These are phyloP conservation scores for Lagenorhynchus albirostris DNA, from an alignment of 2,113 vertebrate species.

Conservation along the genomic window DNA sequence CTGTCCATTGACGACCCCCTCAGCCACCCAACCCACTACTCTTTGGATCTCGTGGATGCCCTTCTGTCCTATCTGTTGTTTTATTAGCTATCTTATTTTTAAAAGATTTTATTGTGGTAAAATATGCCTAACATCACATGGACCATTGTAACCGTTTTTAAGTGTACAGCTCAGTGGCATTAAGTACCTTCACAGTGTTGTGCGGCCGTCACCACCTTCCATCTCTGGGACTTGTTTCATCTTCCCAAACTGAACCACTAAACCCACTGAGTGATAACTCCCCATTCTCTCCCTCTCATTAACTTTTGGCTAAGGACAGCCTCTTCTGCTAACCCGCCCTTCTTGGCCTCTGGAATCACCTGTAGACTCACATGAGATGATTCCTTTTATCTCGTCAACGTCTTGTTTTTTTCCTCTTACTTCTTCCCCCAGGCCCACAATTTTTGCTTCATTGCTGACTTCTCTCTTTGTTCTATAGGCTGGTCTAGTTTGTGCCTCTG, in stretches of 20 bases:
- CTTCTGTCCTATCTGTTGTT: neutral
- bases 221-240: neutral
- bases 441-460: neutral
- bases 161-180: neutral
- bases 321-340: neutral
- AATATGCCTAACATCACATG: neutral
- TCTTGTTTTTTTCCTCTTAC: neutral
- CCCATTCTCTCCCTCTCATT: fast-evolving
- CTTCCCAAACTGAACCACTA: neutral
- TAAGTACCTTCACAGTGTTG: neutral
- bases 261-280: neutral
- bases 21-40: neutral
- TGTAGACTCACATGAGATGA: neutral
- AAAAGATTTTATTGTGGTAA: neutral
- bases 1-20: neutral
- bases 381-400: neutral
- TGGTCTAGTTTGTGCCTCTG: neutral
- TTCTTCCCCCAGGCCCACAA: neutral
- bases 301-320: neutral
- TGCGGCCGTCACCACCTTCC: fast-evolving
- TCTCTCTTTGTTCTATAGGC: neutral
- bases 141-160: neutral
- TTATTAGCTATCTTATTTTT: neutral
- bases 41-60: neutral
- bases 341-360: neutral